phyloP scores from a whole-genome alignment of 2,888 invertebrate species.

The Deroplatys truncata region DNA sequence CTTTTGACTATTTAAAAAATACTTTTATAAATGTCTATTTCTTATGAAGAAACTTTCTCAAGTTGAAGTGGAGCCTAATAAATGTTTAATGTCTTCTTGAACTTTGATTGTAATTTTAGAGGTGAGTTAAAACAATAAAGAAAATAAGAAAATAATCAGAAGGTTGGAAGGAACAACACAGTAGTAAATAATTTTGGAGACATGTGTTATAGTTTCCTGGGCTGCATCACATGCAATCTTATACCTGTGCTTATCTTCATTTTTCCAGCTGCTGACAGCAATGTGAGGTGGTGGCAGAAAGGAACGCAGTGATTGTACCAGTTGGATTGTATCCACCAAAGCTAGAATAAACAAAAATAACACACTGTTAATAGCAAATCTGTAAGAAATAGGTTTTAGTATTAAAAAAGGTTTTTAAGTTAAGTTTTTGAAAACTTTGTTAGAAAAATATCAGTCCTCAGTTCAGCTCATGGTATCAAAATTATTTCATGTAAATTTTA shows the following conservation, averaged over 20 bases:
- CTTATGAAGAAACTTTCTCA: too few species aligned
- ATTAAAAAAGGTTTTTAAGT: background rate
- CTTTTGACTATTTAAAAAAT: too few species aligned
- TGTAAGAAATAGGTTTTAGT: background rate
- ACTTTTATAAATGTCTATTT: too few species aligned
- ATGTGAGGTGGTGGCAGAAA: constrained; percentile 84
- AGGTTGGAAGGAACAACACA: background rate
- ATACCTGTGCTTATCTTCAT: constrained; percentile 67
- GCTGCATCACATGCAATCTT: background rate
- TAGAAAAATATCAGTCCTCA: background rate
- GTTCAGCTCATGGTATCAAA: background rate
- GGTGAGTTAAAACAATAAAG: too few species aligned
- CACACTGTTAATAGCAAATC: background rate
- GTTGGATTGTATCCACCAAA: constrained; percentile 78
- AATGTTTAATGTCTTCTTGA: too few species aligned
- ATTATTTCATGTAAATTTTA: background rate
- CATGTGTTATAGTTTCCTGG: background rate
- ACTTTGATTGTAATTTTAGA: too few species aligned
- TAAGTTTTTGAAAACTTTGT: background rate
- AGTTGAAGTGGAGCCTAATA: too few species aligned
- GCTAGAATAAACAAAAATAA: constrained; percentile 50
- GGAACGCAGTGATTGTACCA: constrained; percentile 79
- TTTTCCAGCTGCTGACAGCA: constrained; percentile 86
- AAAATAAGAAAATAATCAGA: too few species aligned
- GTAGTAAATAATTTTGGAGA: background rate